Evolutionary conservation across 2,888 invertebrate species (phyloP), one percentile per base, ranked within the genome.

Genomic region (Leucozona laternaria): DNA sequence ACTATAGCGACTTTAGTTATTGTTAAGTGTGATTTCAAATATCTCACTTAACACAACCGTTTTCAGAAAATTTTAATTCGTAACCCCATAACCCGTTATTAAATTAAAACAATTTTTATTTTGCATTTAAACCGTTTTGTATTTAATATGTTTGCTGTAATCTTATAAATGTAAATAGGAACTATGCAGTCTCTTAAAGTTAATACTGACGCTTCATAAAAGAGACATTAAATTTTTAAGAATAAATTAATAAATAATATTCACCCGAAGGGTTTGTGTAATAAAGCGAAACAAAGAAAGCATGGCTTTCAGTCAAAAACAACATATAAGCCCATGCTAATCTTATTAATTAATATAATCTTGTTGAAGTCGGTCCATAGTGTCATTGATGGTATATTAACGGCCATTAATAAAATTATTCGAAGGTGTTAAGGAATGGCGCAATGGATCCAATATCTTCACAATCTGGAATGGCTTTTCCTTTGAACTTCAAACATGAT

Each of bases 401-500:
- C 22, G 13, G 11, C 55, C 2, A 34, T 4, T 2, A 48, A 28
- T 37, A 15, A 50, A 5, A 88, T 89, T 91, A 94, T 88, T 94
- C 94, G 57, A 94, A 93, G 88, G 94, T 94, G 89, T 94, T 95
- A 53, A 97, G 94, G 92, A 96, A 97, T 8, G 96, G 96, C 13
- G 96, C 95, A 90, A 97, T 96, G 1, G 97, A 96, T 4, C 95
- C 95, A 88, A 96, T 94, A 90, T 97, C 96, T 91, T 97, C 97
- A 91, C 97, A 97, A 89, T 97, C 97, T 0, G 97, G 97, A 77
- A 97, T 96, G 84, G 96, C 94, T 91, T 96, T 96, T 86, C 97
- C 97, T 90, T 96, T 96, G 92, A 95, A 96, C 91, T 96, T 96
- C 89, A 97, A 94, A 91, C 97, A 97, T 88, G 96, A 95, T 89